Percentiles rank a stretch among this genome's conserved stretches.
Evolutionary conservation across 1,140 invertebrate genomes (phyloP).

Genomic region (Nasonia longicornis): DNA sequence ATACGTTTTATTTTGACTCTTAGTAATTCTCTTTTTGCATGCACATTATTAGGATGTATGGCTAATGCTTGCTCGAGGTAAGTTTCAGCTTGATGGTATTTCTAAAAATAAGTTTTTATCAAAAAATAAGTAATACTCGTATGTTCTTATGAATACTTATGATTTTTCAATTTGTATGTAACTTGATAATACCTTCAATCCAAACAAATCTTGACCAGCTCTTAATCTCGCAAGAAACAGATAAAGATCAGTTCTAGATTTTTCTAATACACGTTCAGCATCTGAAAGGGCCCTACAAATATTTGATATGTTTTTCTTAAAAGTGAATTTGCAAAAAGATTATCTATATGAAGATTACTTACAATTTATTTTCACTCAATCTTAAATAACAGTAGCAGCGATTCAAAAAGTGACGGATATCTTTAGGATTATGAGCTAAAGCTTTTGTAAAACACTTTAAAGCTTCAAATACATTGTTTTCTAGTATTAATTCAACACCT

Average conservation of each 20-base stretch:
- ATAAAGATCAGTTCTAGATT: not conserved
- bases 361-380: not conserved
- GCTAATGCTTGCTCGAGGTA: conserved; percentile 8
- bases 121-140: not conserved
- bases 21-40: conserved; percentile 12
- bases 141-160: not conserved
- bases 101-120: conserved; percentile 2
- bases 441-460: not conserved
- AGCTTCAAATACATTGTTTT: not conserved
- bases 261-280: conserved; percentile 11
- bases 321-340: not conserved
- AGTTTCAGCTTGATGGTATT: not conserved
- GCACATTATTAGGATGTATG: not conserved
- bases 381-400: conserved; percentile 8
- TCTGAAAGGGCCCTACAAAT: not conserved
- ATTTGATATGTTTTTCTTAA: conserved; percentile 6
- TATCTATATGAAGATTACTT: not conserved
- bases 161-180: not conserved
- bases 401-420: not conserved
- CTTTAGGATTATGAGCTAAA: not conserved
- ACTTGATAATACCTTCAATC: conserved; percentile 4
- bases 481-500: not conserved
- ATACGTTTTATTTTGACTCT: not conserved
- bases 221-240: not conserved
- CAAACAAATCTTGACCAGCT: conserved; percentile 2